phyloP scores from a whole-genome alignment of 2,113 vertebrate species.

The Spheniscus mendiculus region DNA sequence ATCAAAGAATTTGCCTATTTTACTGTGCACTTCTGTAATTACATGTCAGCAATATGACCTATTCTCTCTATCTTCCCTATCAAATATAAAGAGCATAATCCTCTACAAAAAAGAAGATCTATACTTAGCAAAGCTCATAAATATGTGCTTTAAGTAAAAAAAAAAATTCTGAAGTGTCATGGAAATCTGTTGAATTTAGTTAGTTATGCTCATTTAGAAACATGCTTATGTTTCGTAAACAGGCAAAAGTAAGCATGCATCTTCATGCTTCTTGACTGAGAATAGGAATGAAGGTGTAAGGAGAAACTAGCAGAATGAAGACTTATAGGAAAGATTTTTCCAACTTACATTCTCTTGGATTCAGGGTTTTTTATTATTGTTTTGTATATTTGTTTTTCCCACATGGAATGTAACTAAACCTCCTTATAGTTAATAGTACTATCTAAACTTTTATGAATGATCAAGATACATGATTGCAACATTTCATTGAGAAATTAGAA shows the following conservation, averaged over 20 bases:
- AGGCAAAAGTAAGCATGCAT: neutral
- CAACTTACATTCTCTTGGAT: neutral
- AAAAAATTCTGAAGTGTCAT: neutral
- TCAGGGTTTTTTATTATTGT: neutral
- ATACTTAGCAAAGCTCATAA: neutral
- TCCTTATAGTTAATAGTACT: neutral
- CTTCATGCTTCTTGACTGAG: neutral
- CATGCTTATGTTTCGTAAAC: neutral
- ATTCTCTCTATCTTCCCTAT: neutral
- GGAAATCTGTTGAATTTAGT: neutral
- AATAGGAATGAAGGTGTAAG: neutral
- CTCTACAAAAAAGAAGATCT: neutral
- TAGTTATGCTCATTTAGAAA: neutral
- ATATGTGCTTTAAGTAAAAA: neutral
- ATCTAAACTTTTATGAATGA: neutral
- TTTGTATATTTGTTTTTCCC: neutral
- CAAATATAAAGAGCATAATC: neutral
- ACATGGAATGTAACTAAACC: neutral
- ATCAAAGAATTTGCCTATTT: constrained; percentile 23
- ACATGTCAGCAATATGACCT: neutral
- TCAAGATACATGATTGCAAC: neutral
- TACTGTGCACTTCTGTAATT: neutral
- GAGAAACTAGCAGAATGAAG: neutral
- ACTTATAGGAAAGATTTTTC: neutral
- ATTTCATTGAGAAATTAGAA: neutral